These are phyloP conservation scores for Drosophila buzzatii DNA, from an alignment of 2,888 invertebrate species.

Conservation along the genomic window DNA sequence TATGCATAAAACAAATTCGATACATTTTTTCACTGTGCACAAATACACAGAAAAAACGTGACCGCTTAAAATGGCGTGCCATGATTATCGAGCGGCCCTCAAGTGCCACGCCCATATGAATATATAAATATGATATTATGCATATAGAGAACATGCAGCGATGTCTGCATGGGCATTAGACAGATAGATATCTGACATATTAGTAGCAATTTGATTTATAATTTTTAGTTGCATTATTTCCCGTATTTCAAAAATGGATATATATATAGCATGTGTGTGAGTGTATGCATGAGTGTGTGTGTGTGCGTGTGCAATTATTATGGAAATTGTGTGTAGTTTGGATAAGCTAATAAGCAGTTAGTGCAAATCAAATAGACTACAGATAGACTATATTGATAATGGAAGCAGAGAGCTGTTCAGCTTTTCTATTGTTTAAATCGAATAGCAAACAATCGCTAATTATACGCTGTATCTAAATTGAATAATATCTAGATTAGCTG, in stretches of 20 bases:
- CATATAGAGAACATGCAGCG: constrained; percentile 17
- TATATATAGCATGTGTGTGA: constrained; percentile 1
- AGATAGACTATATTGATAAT: constrained; percentile 1
- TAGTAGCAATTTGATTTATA: constrained; percentile 62
- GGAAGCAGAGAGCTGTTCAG: not conserved
- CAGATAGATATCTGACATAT: constrained; percentile 62
- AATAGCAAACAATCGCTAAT: constrained; percentile 1
- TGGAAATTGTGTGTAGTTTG: constrained; percentile 38
- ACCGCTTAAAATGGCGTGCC: constrained; percentile 65
- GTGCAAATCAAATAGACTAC: constrained; percentile 1
- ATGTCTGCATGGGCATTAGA: constrained; percentile 29
- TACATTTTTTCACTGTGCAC: not conserved
- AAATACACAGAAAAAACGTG: constrained; percentile 25
- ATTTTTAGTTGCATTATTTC: constrained; percentile 60
- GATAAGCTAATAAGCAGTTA: constrained; percentile 47
- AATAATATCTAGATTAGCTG: not conserved
- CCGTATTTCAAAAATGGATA: constrained; percentile 43
- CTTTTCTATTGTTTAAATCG: constrained; percentile 2
- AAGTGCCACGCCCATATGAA: constrained; percentile 47
- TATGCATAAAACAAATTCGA: not conserved
- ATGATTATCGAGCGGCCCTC: constrained; percentile 41
- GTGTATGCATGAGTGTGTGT: not conserved
- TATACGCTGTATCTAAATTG: not conserved
- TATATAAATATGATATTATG: constrained; percentile 12
- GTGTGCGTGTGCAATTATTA: constrained; percentile 22